A percentile compares a stretch with the other conserved stretches of the same genome.
phyloP scores from a whole-genome alignment of 2,797 vertebrate species.

The Xerus rutilus region DNA sequence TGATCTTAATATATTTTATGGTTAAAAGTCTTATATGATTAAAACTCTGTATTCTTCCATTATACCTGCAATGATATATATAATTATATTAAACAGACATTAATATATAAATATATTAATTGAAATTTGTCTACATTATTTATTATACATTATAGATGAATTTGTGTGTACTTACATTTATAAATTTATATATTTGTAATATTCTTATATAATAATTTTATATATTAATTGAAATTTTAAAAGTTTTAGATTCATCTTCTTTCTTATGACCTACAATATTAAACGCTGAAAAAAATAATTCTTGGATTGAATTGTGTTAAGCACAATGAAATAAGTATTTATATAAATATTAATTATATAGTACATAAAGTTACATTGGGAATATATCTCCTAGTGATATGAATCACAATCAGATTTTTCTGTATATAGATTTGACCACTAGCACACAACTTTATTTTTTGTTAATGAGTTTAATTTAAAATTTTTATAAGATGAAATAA shows the following conservation, averaged over 20 bases:
- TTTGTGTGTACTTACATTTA: too few relatives aligned
- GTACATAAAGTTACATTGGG: not conserved
- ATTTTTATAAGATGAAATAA: slow-evolving; percentile 43
- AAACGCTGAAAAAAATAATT: not conserved
- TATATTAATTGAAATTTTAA: not conserved
- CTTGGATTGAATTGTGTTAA: not conserved
- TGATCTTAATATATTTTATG: not conserved
- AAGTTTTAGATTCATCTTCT: not conserved
- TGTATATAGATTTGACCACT: not conserved
- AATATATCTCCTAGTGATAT: not conserved
- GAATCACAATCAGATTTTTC: not conserved
- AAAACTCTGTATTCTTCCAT: not conserved
- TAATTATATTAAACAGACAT: too few relatives aligned
- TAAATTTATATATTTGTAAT: too few relatives aligned
- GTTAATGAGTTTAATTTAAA: slow-evolving; percentile 53
- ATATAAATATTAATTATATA: not conserved
- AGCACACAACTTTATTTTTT: not conserved
- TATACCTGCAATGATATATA: not conserved
- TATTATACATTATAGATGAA: too few relatives aligned
- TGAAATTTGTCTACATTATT: not conserved
- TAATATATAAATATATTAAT: not conserved
- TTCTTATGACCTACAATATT: not conserved
- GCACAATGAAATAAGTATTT: slow-evolving; percentile 26
- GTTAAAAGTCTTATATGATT: not conserved
- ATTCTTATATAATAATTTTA: too few relatives aligned